These are phyloP conservation scores for Amphibalanus amphitrite DNA, from an alignment of 1,140 invertebrate species.

Conservation along the genomic window DNA sequence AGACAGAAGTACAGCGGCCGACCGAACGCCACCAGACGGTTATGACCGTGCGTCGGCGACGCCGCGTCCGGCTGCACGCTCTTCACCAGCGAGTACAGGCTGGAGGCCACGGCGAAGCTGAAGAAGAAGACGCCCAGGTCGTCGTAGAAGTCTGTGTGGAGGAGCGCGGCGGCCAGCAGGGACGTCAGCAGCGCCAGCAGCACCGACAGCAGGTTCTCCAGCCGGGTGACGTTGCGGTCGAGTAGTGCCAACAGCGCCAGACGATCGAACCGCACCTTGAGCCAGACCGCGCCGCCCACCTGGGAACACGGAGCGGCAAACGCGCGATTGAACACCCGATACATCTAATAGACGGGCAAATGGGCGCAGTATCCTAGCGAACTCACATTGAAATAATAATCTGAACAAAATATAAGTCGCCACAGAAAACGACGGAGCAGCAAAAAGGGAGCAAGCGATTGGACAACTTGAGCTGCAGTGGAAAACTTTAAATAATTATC, in stretches of 20 bases:
- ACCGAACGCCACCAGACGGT: slow-evolving; percentile 80
- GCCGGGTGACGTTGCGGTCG: slow-evolving; percentile 71
- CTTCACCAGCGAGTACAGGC: slow-evolving; percentile 94
- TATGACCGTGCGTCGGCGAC: slow-evolving; percentile 95
- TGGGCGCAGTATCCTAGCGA: no score
- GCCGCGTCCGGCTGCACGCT: slow-evolving; percentile 97
- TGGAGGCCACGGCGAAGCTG: slow-evolving; percentile 89
- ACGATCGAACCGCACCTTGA: slow-evolving; percentile 67
- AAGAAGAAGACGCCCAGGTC: slow-evolving; percentile 88
- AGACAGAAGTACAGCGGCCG: slow-evolving; percentile 91
- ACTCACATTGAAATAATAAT: no score
- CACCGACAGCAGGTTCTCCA: slow-evolving; percentile 69
- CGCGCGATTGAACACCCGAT: neutral
- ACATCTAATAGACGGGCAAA: neutral
- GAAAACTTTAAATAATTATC: no score
- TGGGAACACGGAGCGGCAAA: slow-evolving; percentile 41
- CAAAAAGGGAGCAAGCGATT: neutral
- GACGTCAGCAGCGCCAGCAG: slow-evolving; percentile 70
- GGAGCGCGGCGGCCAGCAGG: slow-evolving; percentile 60
- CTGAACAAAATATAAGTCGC: neutral
- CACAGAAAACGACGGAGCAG: neutral
- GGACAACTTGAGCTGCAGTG: no score
- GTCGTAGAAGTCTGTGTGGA: slow-evolving; percentile 69
- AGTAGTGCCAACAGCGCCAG: slow-evolving; percentile 77
- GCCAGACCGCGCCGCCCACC: slow-evolving; percentile 25